phyloP scores from a whole-genome alignment of 2,113 vertebrate genomes.

The Synchiropus splendidus region DNA sequence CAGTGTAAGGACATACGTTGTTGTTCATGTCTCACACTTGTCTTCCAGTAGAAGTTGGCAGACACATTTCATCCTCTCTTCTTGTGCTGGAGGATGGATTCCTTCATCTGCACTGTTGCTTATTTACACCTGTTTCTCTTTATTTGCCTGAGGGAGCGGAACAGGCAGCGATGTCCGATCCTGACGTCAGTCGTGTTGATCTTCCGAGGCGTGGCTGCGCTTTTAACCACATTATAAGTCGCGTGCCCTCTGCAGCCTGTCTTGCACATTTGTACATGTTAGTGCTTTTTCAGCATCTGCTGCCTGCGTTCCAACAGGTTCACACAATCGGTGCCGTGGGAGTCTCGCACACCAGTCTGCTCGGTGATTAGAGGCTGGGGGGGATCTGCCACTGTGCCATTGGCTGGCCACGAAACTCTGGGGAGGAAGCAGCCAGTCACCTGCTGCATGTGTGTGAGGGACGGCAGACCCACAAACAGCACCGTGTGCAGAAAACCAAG shows the following conservation, averaged over 20 bases:
- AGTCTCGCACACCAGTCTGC: conserved; percentile 54
- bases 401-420: conserved; percentile 44
- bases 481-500: conserved; percentile 60
- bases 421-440: conserved; percentile 54
- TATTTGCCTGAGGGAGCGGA: conserved; percentile 35
- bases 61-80: too few species aligned
- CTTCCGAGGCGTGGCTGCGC: background rate
- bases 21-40: too few species aligned
- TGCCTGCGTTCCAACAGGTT: conserved; percentile 16
- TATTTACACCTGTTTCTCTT: conserved; percentile 33
- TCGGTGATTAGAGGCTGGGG: conserved; percentile 59
- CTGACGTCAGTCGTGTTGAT: conserved; percentile 41
- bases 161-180: too few species aligned
- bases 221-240: too few species aligned
- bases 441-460: conserved; percentile 37
- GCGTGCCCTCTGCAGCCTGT: conserved; percentile 1
- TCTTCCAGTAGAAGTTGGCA: too few species aligned
- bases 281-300: conserved; percentile 26
- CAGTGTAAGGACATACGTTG: too few species aligned
- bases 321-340: background rate
- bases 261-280: too few species aligned
- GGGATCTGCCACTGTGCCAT: conserved; percentile 46
- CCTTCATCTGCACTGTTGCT: background rate
- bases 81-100: too few species aligned
- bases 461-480: conserved; percentile 50